Evolutionary conservation across 1,140 invertebrate genomes (phyloP), one percentile per base, ranked within the genome.

Genomic region (Cepaea nemoralis): DNA sequence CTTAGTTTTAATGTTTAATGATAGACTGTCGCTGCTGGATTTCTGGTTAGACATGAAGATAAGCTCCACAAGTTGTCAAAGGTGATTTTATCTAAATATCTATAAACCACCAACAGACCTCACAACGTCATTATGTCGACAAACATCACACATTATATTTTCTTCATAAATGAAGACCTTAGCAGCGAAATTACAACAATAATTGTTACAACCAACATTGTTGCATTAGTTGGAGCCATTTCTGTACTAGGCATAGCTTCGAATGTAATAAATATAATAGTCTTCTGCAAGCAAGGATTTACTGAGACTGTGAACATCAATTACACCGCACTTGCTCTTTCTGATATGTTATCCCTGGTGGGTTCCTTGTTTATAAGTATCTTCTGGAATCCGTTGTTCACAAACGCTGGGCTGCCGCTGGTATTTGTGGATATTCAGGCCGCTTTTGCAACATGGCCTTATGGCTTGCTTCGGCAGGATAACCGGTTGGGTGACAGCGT

Each of bases 381-480:
- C 59, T 27, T 31, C 59, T 63, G 27, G n/a, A 63, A 31, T 16
- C 59, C 59, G 59, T 8, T 63, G n/a, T 6, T 63, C n/a, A 6
- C 33, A 27, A 63, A 31, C 59, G 27, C 59, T 8, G 2, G 33
- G n/a, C 22, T 63, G 5, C 27, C 59, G 0, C 2, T 31, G 5
- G n/a, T 0, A 5, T n/a, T 63, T 2, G n/a, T 31, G 16, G 59
- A 63, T 10, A 31, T 63, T 63, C 59, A 63, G 27, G 59, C 5
- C 22, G n/a, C 59, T 14, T 10, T 63, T 27, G 16, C 27, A 19
- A 6, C 59, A 1, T 63, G 59, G 59, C n/a, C 27, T 6, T 27
- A 63, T 27, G 59, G 59, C 45, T 55, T 63, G 59, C 22, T 63
- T 63, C 59, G 27, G n/a, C n/a, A 63, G 59, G 16, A 63, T 63